These are phyloP conservation scores for Pachliopta kotzebuea DNA, from an alignment of 2,888 invertebrate species.

Conservation along the genomic window DNA sequence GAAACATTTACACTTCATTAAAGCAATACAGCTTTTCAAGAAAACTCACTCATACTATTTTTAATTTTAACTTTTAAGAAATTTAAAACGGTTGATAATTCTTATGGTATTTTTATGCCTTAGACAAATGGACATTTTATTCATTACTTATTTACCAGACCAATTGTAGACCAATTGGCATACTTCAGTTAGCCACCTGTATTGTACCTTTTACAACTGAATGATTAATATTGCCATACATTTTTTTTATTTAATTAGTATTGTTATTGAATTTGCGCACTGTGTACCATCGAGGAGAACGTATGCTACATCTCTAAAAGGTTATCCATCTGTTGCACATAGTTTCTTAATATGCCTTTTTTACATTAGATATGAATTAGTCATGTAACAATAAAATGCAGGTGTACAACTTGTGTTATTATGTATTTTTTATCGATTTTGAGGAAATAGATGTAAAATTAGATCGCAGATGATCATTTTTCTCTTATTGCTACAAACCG, in stretches of 20 bases:
- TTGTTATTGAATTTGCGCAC: conserved; percentile 6
- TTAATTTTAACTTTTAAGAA: too few relatives aligned
- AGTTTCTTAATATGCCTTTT: not conserved
- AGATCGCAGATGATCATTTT: conserved; percentile 1
- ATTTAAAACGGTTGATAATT: too few relatives aligned
- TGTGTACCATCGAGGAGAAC: conserved; percentile 5
- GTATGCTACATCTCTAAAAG: not conserved
- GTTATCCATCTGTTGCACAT: conserved; percentile 1
- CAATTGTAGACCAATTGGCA: conserved; percentile 3
- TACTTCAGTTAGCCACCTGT: conserved; percentile 2
- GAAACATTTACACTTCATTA: not conserved
- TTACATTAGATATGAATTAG: conserved; percentile 4
- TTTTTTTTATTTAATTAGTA: not conserved
- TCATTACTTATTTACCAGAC: not conserved
- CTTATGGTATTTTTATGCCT: too few relatives aligned
- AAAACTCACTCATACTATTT: too few relatives aligned
- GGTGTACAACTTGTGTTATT: not conserved
- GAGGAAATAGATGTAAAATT: not conserved
- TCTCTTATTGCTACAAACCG: not conserved
- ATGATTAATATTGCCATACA: conserved; percentile 4
- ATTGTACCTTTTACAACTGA: conserved; percentile 7
- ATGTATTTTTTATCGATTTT: not conserved
- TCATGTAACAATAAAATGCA: not conserved
- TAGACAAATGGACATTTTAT: not conserved
- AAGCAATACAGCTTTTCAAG: too few relatives aligned